phyloP scores from a whole-genome alignment of 1,140 invertebrate genomes.

The Ladona fulva region DNA sequence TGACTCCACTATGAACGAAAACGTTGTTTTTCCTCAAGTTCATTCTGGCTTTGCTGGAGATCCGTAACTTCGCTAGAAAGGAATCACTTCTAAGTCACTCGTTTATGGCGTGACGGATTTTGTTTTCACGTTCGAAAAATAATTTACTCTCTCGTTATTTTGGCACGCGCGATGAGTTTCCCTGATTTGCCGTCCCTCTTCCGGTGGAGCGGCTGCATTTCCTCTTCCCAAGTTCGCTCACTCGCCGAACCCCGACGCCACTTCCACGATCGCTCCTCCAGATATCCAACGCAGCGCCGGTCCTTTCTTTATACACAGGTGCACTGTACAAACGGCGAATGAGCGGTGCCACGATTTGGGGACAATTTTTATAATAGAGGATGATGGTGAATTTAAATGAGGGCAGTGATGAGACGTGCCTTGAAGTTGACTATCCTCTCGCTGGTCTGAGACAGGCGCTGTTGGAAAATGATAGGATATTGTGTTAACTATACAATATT shows the following conservation, averaged over 20 bases:
- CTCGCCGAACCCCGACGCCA: too few species aligned
- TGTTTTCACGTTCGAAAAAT: background rate
- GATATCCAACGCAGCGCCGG: too few species aligned
- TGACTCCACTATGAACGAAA: too few species aligned
- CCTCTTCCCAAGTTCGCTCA: too few species aligned
- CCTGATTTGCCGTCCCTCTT: background rate
- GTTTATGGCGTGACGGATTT: too few species aligned
- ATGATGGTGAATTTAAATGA: conserved; percentile 49
- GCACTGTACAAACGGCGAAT: background rate
- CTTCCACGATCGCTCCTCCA: too few species aligned
- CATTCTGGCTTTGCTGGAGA: too few species aligned
- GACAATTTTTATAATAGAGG: background rate
- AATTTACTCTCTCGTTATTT: background rate
- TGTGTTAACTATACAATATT: background rate
- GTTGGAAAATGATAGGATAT: conserved; percentile 33
- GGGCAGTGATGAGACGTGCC: conserved; percentile 74
- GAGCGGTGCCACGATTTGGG: background rate
- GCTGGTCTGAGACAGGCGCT: conserved; percentile 74
- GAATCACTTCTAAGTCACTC: too few species aligned
- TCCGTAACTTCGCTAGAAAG: too few species aligned
- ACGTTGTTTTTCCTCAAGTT: too few species aligned
- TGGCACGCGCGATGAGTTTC: background rate
- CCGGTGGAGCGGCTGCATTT: too few species aligned
- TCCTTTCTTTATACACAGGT: background rate
- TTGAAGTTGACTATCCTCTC: conserved; percentile 85